phyloP scores from a whole-genome alignment of 2,797 vertebrate genomes.

The Girardinus metallicus region DNA sequence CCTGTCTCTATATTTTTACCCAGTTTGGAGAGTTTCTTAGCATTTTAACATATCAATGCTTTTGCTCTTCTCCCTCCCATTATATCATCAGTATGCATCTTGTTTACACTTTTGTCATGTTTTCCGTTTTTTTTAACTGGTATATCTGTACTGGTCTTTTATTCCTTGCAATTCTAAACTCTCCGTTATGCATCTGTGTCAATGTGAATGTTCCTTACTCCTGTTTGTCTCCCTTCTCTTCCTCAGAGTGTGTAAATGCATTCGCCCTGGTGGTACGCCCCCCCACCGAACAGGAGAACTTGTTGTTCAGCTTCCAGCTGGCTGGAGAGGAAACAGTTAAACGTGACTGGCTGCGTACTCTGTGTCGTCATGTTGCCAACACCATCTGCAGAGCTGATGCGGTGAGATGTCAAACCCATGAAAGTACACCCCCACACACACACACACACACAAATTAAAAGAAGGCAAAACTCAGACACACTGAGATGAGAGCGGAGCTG shows the following conservation, averaged over 20 bases:
- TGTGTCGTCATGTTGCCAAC: conserved; percentile 96
- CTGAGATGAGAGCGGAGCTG: not conserved
- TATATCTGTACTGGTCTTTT: not conserved
- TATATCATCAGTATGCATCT: not conserved
- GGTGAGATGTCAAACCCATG: conserved; percentile 79
- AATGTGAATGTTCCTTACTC: not conserved
- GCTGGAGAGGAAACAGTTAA: conserved; percentile 89
- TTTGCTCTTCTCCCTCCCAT: not conserved
- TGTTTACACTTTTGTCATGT: not conserved
- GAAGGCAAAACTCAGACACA: conserved; percentile 3
- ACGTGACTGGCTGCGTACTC: conserved; percentile 88
- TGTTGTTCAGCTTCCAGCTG: conserved; percentile 97
- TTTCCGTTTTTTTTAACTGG: not conserved
- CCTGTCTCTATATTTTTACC: not conserved
- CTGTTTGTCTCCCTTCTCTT: conserved; percentile 7
- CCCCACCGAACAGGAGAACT: conserved; percentile 94
- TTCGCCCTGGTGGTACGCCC: conserved; percentile 95
- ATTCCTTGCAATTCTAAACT: not conserved
- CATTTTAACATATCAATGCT: not conserved
- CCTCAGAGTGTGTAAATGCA: conserved; percentile 92
- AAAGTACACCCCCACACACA: not conserved
- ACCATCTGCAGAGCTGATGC: conserved; percentile 96
- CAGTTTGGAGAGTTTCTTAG: not conserved
- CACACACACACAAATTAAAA: conserved; percentile 8
- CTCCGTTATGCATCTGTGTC: not conserved